These are phyloP conservation scores for Crotalus tigris DNA, from an alignment of 2,113 vertebrate genomes.

Conservation along the genomic window DNA sequence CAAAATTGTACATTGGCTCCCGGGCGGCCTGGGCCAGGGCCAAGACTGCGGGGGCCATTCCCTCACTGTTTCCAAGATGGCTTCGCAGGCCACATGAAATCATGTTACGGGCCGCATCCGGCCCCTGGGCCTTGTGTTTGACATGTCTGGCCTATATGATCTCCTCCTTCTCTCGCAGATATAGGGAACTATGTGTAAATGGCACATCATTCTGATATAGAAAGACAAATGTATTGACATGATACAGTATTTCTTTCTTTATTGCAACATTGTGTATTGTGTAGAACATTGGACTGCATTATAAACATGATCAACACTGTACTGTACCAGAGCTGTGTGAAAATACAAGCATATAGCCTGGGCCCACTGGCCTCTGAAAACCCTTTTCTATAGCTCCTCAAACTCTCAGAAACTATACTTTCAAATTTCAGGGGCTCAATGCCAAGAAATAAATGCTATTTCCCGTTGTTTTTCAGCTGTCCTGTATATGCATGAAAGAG, in stretches of 20 bases:
- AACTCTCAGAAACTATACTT: not conserved
- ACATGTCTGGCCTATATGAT: not conserved
- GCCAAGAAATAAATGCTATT: not conserved
- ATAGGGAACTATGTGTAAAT: not conserved
- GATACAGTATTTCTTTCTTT: not conserved
- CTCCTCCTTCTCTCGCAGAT: not conserved
- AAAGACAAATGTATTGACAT: not conserved
- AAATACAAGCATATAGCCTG: not conserved
- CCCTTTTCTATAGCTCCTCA: not conserved
- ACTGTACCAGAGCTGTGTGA: not conserved
- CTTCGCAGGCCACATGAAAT: too few relatives aligned
- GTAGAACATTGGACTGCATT: not conserved
- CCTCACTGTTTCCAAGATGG: too few relatives aligned
- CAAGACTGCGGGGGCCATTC: too few relatives aligned
- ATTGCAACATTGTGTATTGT: not conserved
- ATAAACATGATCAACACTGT: not conserved
- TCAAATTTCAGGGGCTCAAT: not conserved
- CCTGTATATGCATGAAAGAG: not conserved
- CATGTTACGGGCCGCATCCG: too few relatives aligned
- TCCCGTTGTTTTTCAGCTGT: not conserved
- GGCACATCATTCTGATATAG: not conserved
- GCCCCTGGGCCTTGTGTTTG: too few relatives aligned
- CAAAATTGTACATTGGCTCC: too few relatives aligned
- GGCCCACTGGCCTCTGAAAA: not conserved
- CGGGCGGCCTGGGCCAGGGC: too few relatives aligned